These are phyloP conservation scores for Mechanitis mazaeus DNA, from an alignment of 2,888 invertebrate genomes.

Conservation along the genomic window DNA sequence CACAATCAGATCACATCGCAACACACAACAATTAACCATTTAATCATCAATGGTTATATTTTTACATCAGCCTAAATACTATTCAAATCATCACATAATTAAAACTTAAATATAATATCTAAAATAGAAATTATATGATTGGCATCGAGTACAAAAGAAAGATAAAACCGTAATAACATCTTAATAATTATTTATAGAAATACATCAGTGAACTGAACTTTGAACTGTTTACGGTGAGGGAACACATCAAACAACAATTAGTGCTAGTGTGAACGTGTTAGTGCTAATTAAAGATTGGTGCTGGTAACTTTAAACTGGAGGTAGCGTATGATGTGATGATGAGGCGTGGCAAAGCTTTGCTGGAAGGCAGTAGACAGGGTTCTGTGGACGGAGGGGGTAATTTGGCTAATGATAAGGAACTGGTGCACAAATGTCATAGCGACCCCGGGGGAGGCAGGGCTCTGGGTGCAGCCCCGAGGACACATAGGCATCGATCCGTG, in stretches of 20 bases:
- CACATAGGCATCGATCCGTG: conserved; percentile 62
- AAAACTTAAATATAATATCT: too few relatives aligned
- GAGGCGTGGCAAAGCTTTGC: conserved; percentile 68
- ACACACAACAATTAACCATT: neutral
- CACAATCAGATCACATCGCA: conserved; percentile 16
- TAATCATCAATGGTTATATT: neutral
- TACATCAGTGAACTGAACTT: too few relatives aligned
- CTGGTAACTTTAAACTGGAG: conserved; percentile 36
- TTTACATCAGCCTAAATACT: too few relatives aligned
- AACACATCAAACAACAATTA: too few relatives aligned
- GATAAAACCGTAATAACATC: too few relatives aligned
- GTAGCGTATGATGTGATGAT: conserved; percentile 71
- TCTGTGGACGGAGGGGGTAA: conserved; percentile 64
- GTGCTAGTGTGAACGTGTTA: too few relatives aligned
- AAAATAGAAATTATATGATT: too few relatives aligned
- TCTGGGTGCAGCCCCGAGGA: conserved; percentile 56
- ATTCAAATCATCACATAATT: too few relatives aligned
- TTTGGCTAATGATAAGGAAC: conserved; percentile 74
- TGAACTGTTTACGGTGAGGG: too few relatives aligned
- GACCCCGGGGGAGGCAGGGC: conserved; percentile 78
- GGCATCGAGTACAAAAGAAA: too few relatives aligned
- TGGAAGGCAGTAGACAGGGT: conserved; percentile 69
- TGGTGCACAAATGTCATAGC: conserved; percentile 82
- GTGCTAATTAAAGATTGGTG: conserved; percentile 13
- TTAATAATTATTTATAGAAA: too few relatives aligned